Conservation (phyloP, 2,113 vertebrate species). For the Campylomormyrus tamandua region DNA sequence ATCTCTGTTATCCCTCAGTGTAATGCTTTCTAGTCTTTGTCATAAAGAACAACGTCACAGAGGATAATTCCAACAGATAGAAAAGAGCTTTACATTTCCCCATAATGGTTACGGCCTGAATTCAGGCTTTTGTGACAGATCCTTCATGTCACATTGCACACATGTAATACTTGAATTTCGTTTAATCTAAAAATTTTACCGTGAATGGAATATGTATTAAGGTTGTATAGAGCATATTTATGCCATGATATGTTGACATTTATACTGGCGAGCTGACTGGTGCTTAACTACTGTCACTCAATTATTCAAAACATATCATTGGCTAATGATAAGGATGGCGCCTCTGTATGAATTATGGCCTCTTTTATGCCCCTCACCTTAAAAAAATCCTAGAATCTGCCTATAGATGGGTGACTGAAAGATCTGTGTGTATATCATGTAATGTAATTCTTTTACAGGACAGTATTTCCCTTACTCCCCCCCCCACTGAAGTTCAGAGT, state of each 20-base stretch:
- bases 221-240: not conserved
- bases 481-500: not conserved
- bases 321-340: not conserved
- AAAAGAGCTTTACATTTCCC: constrained; percentile 9
- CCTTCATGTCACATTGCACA: not conserved
- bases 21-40: not conserved
- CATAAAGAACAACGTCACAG: not conserved
- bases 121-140: constrained; percentile 3
- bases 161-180: constrained; percentile 12
- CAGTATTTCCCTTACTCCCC: not conserved
- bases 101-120: not conserved
- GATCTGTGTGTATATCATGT: not conserved
- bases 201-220: not conserved
- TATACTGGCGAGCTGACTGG: not conserved
- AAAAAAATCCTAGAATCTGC: not conserved
- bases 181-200: constrained; percentile 2
- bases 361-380: not conserved
- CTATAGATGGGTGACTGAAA: too few relatives aligned
- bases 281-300: not conserved
- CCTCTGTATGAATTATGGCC: not conserved
- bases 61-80: not conserved
- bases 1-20: not conserved
- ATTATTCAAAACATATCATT: not conserved
- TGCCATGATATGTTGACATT: not conserved
- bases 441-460: not conserved